Conservation (phyloP, 2,888 invertebrate species). For the Abscondita cerata region DNA sequence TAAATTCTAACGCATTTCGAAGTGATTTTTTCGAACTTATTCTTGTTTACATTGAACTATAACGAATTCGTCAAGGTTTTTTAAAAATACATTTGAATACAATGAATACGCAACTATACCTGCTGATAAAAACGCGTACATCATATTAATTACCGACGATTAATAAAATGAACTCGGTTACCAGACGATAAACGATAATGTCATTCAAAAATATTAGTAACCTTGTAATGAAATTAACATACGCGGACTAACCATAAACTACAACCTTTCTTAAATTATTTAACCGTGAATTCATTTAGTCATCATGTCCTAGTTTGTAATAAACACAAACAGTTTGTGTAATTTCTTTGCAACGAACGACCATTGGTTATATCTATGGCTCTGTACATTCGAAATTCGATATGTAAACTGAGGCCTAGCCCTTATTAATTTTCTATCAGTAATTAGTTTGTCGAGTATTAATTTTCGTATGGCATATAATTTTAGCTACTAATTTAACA, state of each 20-base stretch:
- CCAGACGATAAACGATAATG: neutral
- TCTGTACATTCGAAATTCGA: neutral
- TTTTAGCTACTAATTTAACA: neutral
- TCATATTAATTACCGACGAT: no score
- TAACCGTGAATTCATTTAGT: constrained; percentile 37
- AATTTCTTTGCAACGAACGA: neutral
- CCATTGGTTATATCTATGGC: neutral
- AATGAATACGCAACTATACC: no score
- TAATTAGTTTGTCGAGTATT: neutral
- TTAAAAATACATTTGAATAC: no score
- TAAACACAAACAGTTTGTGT: neutral
- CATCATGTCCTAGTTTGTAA: constrained; percentile 26
- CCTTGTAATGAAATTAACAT: neutral
- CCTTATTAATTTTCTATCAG: constrained; percentile 1
- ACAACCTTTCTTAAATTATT: constrained; percentile 30
- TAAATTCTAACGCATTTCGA: no score
- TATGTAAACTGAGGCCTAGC: neutral
- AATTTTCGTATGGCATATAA: neutral
- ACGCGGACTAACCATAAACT: constrained; percentile 11
- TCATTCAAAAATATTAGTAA: neutral
- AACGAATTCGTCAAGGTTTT: no score
- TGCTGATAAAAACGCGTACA: no score
- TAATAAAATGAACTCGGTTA: no score
- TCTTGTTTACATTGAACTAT: no score
- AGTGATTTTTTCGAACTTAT: no score